phyloP scores from a whole-genome alignment of 2,888 invertebrate species.

The Xestia sexstrigata region DNA sequence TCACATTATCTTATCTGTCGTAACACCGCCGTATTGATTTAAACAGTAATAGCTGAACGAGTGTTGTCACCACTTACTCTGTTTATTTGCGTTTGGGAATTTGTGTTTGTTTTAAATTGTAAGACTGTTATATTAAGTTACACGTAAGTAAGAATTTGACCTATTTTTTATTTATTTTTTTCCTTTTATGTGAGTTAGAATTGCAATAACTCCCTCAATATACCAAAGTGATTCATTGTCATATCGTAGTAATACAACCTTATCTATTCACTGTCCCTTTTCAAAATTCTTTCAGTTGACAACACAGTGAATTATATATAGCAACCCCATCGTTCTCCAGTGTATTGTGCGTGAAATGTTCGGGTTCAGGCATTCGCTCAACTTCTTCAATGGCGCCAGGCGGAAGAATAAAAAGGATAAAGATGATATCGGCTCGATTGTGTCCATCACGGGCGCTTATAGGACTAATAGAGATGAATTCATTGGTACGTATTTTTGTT shows the following conservation, averaged over 20 bases:
- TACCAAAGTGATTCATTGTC: conserved; percentile 33
- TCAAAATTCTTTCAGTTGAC: conserved; percentile 65
- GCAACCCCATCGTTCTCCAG: conserved; percentile 67
- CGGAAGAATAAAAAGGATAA: conserved; percentile 63
- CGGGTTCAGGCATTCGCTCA: conserved; percentile 81
- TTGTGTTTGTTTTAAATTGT: conserved; percentile 51
- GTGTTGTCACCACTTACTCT: conserved; percentile 72
- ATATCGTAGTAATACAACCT: conserved; percentile 31
- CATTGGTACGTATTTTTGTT: conserved; percentile 73
- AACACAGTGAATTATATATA: conserved; percentile 66
- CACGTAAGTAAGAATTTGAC: conserved; percentile 66
- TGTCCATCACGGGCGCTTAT: conserved; percentile 81
- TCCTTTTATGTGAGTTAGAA: neutral
- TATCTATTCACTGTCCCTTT: conserved; percentile 11
- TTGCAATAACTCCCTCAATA: neutral
- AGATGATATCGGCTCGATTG: conserved; percentile 67
- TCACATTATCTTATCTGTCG: conserved; percentile 82
- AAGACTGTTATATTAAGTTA: conserved; percentile 59
- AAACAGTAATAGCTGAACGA: conserved; percentile 75
- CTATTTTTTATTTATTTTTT: neutral
- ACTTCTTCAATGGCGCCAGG: conserved; percentile 70
- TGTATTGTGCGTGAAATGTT: conserved; percentile 73
- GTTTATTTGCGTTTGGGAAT: conserved; percentile 70
- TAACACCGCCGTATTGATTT: conserved; percentile 79
- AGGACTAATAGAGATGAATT: conserved; percentile 80